Conservation (phyloP, 2,888 invertebrate genomes). For the Bembecia ichneumoniformis region DNA sequence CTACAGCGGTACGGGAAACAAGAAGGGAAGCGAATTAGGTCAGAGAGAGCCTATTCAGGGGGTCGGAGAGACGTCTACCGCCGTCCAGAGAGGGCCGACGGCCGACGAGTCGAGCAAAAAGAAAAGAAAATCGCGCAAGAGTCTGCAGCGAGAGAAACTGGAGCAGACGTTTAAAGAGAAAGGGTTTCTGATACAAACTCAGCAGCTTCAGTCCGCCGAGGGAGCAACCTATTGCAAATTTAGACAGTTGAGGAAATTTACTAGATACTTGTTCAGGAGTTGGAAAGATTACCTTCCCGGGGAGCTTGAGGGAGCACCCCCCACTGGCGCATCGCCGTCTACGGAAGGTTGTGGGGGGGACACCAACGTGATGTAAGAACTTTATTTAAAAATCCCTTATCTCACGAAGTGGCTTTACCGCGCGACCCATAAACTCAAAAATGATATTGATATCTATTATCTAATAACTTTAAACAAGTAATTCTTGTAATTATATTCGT, state of each 20-base stretch:
- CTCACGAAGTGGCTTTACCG: too few relatives aligned
- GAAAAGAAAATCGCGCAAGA: slow-evolving; percentile 84
- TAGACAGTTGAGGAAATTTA: slow-evolving; percentile 90
- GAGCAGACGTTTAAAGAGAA: slow-evolving; percentile 95
- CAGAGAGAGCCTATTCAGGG: slow-evolving; percentile 78
- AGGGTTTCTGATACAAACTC: slow-evolving; percentile 93
- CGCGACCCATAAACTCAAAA: too few relatives aligned
- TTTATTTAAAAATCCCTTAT: neutral
- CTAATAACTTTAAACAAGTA: too few relatives aligned
- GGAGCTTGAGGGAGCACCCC: slow-evolving; percentile 64
- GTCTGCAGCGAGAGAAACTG: slow-evolving; percentile 87
- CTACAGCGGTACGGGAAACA: slow-evolving; percentile 88
- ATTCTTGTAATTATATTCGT: too few relatives aligned
- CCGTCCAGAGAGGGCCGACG: slow-evolving; percentile 21
- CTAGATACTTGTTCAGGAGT: slow-evolving; percentile 89
- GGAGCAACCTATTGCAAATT: slow-evolving; percentile 96
- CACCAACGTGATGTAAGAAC: slow-evolving; percentile 20
- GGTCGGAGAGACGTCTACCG: slow-evolving; percentile 26
- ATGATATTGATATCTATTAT: too few relatives aligned
- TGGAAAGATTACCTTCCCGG: slow-evolving; percentile 95
- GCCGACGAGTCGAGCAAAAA: slow-evolving; percentile 43
- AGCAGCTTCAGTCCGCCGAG: slow-evolving; percentile 92
- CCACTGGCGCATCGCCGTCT: slow-evolving; percentile 7
- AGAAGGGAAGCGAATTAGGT: slow-evolving; percentile 85
- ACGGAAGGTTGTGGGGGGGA: slow-evolving; percentile 20